Evolutionary conservation across 2,888 invertebrate genomes (phyloP), one percentile per base, ranked within the genome.

Genomic region (Eupeodes latifasciatus): DNA sequence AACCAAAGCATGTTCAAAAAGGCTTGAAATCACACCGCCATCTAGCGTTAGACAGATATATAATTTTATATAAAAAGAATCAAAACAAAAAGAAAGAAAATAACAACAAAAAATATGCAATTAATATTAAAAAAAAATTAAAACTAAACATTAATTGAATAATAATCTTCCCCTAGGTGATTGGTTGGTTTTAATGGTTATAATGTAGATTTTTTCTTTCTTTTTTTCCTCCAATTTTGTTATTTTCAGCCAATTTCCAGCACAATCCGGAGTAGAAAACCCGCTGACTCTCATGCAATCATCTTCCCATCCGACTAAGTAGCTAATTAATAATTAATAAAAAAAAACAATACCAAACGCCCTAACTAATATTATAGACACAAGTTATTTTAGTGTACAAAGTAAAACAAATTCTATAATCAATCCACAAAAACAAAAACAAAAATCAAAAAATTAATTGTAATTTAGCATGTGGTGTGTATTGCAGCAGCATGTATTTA

Each of bases 181-280:
- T 84, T 89, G 85, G 89, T 85, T 88, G 66, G 71, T 81, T 85
- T 78, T 61, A 76, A 81, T 82, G 81, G 84, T 89, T 84, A 84
- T 84, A 89, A 81, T 89, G 81, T 81, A 79, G 51, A 64, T 88
- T 79, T 89, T 75, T 62, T 85, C 81, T 87, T 14, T 79, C 34
- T 80, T 86, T 85, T 80, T 86, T 85, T 81, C 77, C 84, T 78
- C 69, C 77, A 86, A 85, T 80, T 87, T 85, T 89, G 83, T 85
- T 89, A 80, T 88, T 86, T 90, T 90, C 90, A 90, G 91, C 90
- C 53, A 85, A 77, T 82, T 87, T 80, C 82, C 87, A 81, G 89
- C 85, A 90, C 90, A 89, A 90, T 84, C 89, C 87, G 85, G 84
- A 90, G 79, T 89, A 91, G 89, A 85, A 85, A 81, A 75, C 89